Evolutionary conservation across 2,113 vertebrate species (phyloP).

Genomic region (Malurus cyaneus): DNA sequence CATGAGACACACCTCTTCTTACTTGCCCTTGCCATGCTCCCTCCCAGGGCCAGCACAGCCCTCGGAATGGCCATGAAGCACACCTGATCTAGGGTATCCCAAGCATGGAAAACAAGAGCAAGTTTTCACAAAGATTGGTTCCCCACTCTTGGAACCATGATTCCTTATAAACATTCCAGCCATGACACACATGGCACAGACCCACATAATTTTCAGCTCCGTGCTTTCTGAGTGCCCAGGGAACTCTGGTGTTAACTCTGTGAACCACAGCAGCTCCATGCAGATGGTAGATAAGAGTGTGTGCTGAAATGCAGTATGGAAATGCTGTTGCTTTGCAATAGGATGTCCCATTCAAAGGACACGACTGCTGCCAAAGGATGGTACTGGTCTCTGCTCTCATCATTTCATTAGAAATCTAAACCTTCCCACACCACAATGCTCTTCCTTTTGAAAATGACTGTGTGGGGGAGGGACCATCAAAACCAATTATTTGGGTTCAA

Average conservation of each 20-base stretch:
- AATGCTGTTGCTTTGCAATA: background rate
- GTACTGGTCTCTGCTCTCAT: background rate
- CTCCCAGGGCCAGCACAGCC: background rate
- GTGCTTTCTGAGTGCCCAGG: background rate
- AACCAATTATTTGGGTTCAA: background rate
- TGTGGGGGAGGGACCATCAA: background rate
- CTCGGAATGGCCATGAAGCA: rapidly evolving
- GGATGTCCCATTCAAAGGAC: background rate
- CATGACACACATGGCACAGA: background rate
- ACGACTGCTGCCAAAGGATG: background rate
- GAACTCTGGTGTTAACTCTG: background rate
- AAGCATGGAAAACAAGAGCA: background rate
- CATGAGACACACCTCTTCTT: background rate
- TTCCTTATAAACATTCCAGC: background rate
- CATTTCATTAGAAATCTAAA: background rate
- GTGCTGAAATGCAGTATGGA: background rate
- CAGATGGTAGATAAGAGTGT: background rate
- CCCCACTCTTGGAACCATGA: background rate
- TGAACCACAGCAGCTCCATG: background rate
- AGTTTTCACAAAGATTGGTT: background rate
- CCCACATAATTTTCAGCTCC: background rate
- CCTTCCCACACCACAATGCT: background rate
- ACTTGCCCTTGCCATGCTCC: background rate
- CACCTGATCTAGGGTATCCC: background rate
- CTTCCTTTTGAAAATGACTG: background rate